A percentile compares a stretch with the other conserved stretches of the same genome.
These are phyloP conservation scores for Melipona beecheii DNA, from an alignment of 2,888 invertebrate genomes.

Conservation along the genomic window DNA sequence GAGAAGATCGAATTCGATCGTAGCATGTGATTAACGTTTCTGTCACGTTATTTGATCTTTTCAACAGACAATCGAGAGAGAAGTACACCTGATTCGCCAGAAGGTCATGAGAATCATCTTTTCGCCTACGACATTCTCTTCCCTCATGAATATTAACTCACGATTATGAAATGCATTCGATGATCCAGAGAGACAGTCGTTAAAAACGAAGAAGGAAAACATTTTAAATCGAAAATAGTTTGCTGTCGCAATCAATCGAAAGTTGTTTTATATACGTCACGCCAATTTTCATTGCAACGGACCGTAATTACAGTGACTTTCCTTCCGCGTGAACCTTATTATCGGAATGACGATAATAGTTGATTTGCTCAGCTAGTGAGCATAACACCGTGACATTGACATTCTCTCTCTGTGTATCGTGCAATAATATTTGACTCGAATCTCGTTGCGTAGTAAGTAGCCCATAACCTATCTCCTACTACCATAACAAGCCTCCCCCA, in stretches of 20 bases:
- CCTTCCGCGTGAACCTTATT: neutral
- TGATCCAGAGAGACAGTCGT: neutral
- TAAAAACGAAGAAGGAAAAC: neutral
- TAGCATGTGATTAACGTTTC: neutral
- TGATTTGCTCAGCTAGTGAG: constrained; percentile 39
- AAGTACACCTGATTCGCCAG: constrained; percentile 43
- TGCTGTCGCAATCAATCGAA: neutral
- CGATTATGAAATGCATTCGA: constrained; percentile 26
- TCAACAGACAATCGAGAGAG: neutral
- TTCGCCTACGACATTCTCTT: constrained; percentile 35
- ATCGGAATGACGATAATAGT: constrained; percentile 12
- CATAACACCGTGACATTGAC: constrained; percentile 46
- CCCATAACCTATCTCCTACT: constrained; percentile 80
- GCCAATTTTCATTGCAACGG: neutral
- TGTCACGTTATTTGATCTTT: constrained; percentile 25
- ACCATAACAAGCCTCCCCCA: constrained; percentile 76
- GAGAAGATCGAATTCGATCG: no score
- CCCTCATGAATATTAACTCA: constrained; percentile 47
- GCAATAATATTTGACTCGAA: constrained; percentile 53
- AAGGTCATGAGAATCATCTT: constrained; percentile 30
- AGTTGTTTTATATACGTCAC: neutral
- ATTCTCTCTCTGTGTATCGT: constrained; percentile 47
- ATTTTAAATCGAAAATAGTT: neutral
- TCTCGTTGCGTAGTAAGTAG: constrained; percentile 77
- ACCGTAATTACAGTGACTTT: neutral